phyloP scores from a whole-genome alignment of 2,888 invertebrate genomes.

The Trichogramma dendrolimi region DNA sequence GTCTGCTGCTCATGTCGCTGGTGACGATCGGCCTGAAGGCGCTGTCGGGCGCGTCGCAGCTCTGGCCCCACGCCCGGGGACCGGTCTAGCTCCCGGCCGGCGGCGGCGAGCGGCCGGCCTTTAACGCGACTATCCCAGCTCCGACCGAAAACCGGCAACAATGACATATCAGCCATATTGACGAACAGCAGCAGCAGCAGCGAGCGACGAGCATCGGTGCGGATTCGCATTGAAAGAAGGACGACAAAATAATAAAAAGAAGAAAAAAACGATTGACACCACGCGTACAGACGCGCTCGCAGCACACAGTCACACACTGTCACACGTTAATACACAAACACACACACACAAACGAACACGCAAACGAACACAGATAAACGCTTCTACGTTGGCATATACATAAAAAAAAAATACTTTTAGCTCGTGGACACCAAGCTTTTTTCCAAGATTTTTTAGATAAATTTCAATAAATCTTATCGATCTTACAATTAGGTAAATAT shows the following conservation, averaged over 20 bases:
- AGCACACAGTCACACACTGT: not conserved
- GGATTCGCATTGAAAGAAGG: no score
- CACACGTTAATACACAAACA: not conserved
- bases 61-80: constrained; percentile 19
- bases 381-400: no score
- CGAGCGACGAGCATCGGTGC: not conserved
- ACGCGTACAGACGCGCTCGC: not conserved
- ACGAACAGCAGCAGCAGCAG: not conserved
- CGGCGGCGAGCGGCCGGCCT: no score
- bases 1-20: constrained; percentile 35
- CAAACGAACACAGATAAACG: not conserved
- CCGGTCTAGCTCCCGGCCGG: constrained; percentile 41
- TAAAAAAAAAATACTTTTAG: no score
- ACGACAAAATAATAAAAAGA: no score
- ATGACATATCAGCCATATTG: constrained; percentile 8
- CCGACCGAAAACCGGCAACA: constrained; percentile 3
- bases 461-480: no score
- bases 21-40: constrained; percentile 19
- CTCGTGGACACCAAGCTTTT: no score
- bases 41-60: constrained; percentile 20
- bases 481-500: no score
- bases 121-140: no score
- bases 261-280: no score
- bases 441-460: not conserved
- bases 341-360: constrained; percentile 1